Evolutionary conservation across 2,888 invertebrate species (phyloP), one percentile per base, ranked within the genome.

Genomic region (Thalpophila matura): DNA sequence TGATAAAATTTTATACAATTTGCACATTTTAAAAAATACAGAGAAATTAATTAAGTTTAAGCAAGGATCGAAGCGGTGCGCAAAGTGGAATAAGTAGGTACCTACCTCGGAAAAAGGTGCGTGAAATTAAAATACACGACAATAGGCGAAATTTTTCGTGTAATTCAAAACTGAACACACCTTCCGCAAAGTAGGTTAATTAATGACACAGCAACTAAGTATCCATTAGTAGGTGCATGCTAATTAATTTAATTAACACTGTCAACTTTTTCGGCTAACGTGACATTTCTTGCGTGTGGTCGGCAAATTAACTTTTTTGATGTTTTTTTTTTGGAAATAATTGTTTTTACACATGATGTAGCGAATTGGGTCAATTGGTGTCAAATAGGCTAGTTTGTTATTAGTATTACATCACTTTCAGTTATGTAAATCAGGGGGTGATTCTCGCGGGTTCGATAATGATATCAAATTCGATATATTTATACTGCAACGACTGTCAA

Each of bases 201-300:
- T 4, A 69, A 68, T 40, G 50, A 37, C 29, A 50, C 5, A n/a
- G 16, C 16, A 46, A 55, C 51, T 18, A 5, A 16, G 24, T 43
- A n/a, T 45, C 45, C 33, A 40, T 67, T 67, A 50, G 10, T 10
- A 5, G 12, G 27, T 27, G 7, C 6, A n/a, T 2, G 14, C 5
- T 61, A 67, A 67, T 66, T 66, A 66, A 66, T 29, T 20, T 18
- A 67, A 67, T 67, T 38, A 66, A 20, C 10, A 18, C 10, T 40
- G 31, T 10, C 38, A 50, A 42, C 18, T 49, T 18, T 54, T 65
- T 65, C 55, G 10, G 55, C 38, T 62, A 31, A 57, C 35, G 1
- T 42, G 47, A 22, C 63, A 45, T 24, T 37, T 38, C 9, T 35
- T 26, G 58, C 69, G 59, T 69, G 69, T 1, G 2, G 2, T 47